A percentile compares a stretch with the other conserved stretches of the same genome.
Conservation (phyloP, 2,888 invertebrate species). For the Himalopsyche anomala region DNA sequence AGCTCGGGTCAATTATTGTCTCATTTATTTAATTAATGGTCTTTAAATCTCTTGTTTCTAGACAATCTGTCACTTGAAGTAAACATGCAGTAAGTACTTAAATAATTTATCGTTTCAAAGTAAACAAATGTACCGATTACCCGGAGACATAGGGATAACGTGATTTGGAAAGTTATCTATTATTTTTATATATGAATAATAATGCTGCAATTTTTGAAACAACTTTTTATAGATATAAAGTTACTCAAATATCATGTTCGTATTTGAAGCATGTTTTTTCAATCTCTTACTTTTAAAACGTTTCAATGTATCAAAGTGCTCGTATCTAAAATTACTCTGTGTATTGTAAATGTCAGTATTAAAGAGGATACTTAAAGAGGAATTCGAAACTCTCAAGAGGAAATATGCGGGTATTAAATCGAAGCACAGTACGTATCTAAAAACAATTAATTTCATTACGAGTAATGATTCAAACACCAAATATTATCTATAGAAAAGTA, state of each 20-base stretch:
- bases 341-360: conserved; percentile 31
- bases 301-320: neutral
- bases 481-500: no score
- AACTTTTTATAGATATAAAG: no score
- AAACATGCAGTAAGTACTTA: neutral
- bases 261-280: no score
- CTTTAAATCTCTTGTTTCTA: conserved; percentile 3
- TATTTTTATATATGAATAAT: no score
- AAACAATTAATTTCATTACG: no score
- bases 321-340: conserved; percentile 7
- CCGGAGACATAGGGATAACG: no score
- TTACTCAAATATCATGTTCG: no score
- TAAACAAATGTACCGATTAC: neutral
- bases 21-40: neutral
- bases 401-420: neutral
- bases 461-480: no score
- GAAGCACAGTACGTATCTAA: no score
- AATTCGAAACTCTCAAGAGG: conserved; percentile 16
- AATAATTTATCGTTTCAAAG: conserved; percentile 23
- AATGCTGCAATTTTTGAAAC: no score
- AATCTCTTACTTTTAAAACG: no score
- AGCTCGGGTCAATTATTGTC: neutral
- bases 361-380: neutral
- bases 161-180: no score
- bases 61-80: conserved; percentile 23